These are phyloP conservation scores for Ornithoptera alexandrae DNA, from an alignment of 2,888 invertebrate species.

Conservation along the genomic window DNA sequence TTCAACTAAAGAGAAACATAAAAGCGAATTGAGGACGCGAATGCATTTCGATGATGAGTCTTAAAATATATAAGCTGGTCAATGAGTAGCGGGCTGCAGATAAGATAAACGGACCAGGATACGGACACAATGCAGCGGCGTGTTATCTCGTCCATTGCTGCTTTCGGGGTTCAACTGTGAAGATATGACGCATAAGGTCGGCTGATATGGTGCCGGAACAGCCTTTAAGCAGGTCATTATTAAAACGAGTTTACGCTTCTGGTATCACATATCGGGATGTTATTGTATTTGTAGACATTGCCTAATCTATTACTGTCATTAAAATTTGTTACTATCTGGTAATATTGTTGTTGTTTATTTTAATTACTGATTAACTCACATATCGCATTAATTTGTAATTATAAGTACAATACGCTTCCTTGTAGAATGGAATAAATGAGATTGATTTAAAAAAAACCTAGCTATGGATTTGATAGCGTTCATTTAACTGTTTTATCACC, in stretches of 20 bases:
- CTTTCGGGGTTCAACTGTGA: slow-evolving; percentile 17
- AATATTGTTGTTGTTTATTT: no score
- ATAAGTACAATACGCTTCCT: no score
- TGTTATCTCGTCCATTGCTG: slow-evolving; percentile 33
- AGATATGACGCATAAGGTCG: slow-evolving; percentile 33
- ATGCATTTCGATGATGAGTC: slow-evolving; percentile 14
- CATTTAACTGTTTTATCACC: no score
- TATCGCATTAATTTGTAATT: no score
- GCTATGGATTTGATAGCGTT: no score
- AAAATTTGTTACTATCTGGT: no score
- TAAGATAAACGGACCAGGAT: slow-evolving; percentile 39
- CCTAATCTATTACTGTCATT: no score
- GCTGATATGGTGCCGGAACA: slow-evolving; percentile 35
- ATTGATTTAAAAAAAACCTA: no score
- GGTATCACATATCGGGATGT: no score
- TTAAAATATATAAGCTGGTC: slow-evolving; percentile 19
- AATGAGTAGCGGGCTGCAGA: slow-evolving; percentile 30
- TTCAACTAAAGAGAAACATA: background rate
- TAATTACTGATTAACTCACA: no score
- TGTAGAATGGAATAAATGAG: no score
- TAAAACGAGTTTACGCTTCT: slow-evolving; percentile 5
- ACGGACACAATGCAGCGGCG: slow-evolving; percentile 28
- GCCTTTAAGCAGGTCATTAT: slow-evolving; percentile 30
- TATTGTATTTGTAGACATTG: no score
- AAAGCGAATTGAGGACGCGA: slow-evolving; percentile 17